Evolutionary conservation across 2,797 vertebrate species (phyloP).

Genomic region (Nyctibius grandis): DNA sequence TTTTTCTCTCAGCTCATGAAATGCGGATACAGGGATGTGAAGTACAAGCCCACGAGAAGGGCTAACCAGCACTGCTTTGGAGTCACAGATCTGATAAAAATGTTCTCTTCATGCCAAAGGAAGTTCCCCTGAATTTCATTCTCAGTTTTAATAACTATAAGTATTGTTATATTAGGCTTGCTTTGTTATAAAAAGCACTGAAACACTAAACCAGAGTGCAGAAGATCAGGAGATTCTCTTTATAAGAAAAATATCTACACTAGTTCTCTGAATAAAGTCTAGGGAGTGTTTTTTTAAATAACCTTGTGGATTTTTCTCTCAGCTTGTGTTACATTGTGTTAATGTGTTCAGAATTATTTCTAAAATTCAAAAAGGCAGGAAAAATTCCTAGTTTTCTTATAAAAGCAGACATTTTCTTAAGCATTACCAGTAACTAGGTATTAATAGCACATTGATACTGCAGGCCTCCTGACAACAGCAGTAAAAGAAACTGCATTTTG

Average conservation of each 20-base stretch:
- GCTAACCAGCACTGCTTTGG: background rate
- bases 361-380: background rate
- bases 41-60: background rate
- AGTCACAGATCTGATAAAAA: background rate
- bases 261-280: background rate
- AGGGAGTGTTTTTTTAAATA: background rate
- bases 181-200: background rate
- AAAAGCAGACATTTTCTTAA: background rate
- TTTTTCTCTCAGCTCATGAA: background rate
- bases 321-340: background rate
- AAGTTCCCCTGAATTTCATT: background rate
- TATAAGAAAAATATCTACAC: background rate
- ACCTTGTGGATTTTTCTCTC: background rate
- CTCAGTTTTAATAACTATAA: background rate
- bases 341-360: background rate
- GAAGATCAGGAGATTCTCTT: background rate
- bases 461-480: background rate
- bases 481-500: background rate
- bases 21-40: background rate
- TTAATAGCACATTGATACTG: background rate
- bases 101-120: background rate
- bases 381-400: background rate
- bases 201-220: background rate
- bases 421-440: background rate
- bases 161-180: background rate